Evolutionary conservation across 1,140 invertebrate genomes (phyloP).

Genomic region (Dinothrombium tinctorium): DNA sequence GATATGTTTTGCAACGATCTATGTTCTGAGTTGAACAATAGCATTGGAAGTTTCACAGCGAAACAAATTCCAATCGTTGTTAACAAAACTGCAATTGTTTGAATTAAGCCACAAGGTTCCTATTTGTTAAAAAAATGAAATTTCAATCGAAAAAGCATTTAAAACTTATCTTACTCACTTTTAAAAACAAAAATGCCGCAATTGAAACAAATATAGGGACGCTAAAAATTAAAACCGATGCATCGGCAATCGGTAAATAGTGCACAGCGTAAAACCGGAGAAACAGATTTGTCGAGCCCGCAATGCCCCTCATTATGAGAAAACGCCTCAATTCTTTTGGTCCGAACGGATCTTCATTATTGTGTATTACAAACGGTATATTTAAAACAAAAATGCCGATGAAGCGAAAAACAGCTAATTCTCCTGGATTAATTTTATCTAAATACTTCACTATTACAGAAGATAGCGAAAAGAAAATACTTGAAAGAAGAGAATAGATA

Average conservation of each 20-base stretch:
- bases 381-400: slow-evolving; percentile 56
- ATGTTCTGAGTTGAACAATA: too few species aligned
- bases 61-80: too few species aligned
- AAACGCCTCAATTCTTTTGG: slow-evolving; percentile 36
- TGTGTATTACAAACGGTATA: slow-evolving; percentile 52
- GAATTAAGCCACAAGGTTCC: too few species aligned
- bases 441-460: too few species aligned
- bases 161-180: too few species aligned
- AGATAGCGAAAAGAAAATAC: too few species aligned
- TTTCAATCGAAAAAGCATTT: too few species aligned
- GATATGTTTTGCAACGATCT: too few species aligned
- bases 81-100: too few species aligned
- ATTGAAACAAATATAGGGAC: slow-evolving; percentile 75
- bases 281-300: slow-evolving; percentile 61
- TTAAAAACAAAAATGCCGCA: slow-evolving; percentile 62
- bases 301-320: slow-evolving; percentile 42
- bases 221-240: slow-evolving; percentile 70
- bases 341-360: slow-evolving; percentile 40
- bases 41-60: too few species aligned
- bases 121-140: too few species aligned
- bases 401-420: slow-evolving; percentile 53
- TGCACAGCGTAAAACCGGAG: slow-evolving; percentile 67
- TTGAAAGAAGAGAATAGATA: too few species aligned
- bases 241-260: slow-evolving; percentile 66
- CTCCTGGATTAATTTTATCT: slow-evolving; percentile 54